Evolutionary conservation across 1,140 invertebrate genomes (phyloP).

Genomic region (Tetramorium simillimum): DNA sequence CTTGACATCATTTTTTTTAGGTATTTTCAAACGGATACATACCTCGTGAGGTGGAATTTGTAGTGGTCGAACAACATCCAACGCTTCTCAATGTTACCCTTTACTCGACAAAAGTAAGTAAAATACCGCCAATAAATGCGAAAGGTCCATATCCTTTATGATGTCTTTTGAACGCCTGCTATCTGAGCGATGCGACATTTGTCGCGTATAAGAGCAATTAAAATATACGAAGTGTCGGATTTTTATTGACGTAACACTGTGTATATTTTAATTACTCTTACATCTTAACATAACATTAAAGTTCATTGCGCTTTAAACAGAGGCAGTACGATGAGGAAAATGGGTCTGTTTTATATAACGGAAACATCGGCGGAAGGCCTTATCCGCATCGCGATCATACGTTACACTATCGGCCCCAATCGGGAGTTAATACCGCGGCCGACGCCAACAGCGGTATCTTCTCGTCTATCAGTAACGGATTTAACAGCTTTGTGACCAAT

Average conservation of each 20-base stretch:
- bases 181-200: not conserved
- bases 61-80: slow-evolving; percentile 94
- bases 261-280: not conserved
- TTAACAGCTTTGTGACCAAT: slow-evolving; percentile 91
- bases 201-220: too few species aligned
- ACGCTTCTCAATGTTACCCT: slow-evolving; percentile 94
- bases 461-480: slow-evolving; percentile 91
- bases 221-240: too few species aligned
- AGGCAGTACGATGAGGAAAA: slow-evolving; percentile 75
- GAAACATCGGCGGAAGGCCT: slow-evolving; percentile 73
- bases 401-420: slow-evolving; percentile 79
- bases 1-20: slow-evolving; percentile 82
- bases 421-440: slow-evolving; percentile 78
- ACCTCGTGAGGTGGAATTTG: slow-evolving; percentile 93
- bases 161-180: not conserved
- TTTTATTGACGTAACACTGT: not conserved
- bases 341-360: slow-evolving; percentile 74
- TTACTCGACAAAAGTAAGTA: slow-evolving; percentile 91
- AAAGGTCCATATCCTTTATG: not conserved
- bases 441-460: slow-evolving; percentile 88
- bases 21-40: slow-evolving; percentile 94
- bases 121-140: not conserved
- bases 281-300: slow-evolving; percentile 8
- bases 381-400: slow-evolving; percentile 84
- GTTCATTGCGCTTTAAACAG: slow-evolving; percentile 63